Percentiles rank a stretch among this genome's conserved stretches.
phyloP scores from a whole-genome alignment of 2,888 invertebrate genomes.

The Caenorhabditis macrosperma region DNA sequence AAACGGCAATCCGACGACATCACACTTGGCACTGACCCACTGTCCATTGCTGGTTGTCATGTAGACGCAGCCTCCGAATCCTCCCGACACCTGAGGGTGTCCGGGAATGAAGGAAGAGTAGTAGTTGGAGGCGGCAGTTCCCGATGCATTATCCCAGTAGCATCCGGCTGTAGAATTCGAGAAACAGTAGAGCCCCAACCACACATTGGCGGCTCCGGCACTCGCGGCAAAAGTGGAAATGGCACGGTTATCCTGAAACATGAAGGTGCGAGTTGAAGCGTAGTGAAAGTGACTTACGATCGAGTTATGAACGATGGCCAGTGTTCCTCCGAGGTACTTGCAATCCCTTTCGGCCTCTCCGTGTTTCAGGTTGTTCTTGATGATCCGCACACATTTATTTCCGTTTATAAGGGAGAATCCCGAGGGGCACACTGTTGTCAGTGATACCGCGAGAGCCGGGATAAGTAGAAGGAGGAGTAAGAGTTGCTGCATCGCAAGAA shows the following conservation, averaged over 20 bases:
- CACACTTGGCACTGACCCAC: conserved; percentile 31
- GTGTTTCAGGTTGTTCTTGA: conserved; percentile 2
- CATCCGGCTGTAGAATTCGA: conserved; percentile 1
- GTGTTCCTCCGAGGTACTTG: conserved; percentile 9
- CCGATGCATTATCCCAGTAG: conserved; percentile 25
- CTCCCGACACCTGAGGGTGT: background rate
- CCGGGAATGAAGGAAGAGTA: conserved; percentile 22
- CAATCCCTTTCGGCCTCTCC: conserved; percentile 15
- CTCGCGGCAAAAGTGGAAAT: conserved; percentile 3
- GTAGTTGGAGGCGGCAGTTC: background rate
- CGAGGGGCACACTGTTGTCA: background rate
- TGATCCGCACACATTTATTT: conserved; percentile 7
- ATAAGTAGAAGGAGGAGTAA: background rate
- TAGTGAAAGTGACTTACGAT: conserved; percentile 36
- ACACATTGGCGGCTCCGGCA: background rate
- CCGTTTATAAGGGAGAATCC: conserved; percentile 10
- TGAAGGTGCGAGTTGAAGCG: background rate
- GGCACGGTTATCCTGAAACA: conserved; percentile 26
- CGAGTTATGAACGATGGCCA: conserved; percentile 8
- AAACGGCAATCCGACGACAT: conserved; percentile 25
- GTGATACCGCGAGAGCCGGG: background rate
- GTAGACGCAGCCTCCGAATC: conserved; percentile 30
- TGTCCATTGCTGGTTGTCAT: conserved; percentile 10
- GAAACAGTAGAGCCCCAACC: conserved; percentile 40
- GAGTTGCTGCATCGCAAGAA: background rate